Conservation (phyloP, 1,140 invertebrate species). For the Drosophila carrolli region DNA sequence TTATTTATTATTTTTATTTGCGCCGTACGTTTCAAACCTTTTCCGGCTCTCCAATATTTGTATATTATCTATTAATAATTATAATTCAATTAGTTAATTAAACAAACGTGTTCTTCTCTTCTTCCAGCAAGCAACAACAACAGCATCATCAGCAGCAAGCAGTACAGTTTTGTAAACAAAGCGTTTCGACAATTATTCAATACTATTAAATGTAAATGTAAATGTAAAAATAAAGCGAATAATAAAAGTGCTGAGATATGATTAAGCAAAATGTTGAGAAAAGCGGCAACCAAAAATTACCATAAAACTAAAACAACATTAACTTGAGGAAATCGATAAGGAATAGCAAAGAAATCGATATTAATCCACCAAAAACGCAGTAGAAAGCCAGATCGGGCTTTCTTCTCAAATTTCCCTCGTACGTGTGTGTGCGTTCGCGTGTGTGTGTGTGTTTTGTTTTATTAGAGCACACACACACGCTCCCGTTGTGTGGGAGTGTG, state of each 20-base stretch:
- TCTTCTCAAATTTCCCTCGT: conserved; percentile 27
- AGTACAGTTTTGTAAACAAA: conserved; percentile 36
- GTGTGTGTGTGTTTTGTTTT: conserved; percentile 44
- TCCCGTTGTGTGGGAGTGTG: conserved; percentile 18
- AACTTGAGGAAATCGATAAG: conserved; percentile 25
- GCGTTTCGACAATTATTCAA: conserved; percentile 33
- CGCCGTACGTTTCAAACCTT: conserved; percentile 21
- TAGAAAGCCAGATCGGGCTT: conserved; percentile 12
- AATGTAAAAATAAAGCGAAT: not conserved
- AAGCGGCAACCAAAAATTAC: conserved; percentile 27
- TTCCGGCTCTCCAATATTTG: conserved; percentile 4
- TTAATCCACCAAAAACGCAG: not conserved
- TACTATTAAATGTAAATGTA: conserved; percentile 11
- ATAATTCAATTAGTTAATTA: conserved; percentile 43
- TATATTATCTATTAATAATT: conserved; percentile 27
- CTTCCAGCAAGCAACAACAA: conserved; percentile 24
- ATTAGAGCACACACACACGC: conserved; percentile 53
- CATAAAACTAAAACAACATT: conserved; percentile 33
- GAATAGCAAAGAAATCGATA: conserved; percentile 11
- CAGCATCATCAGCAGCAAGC: conserved; percentile 8
- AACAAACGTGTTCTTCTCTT: conserved; percentile 20
- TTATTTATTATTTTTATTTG: conserved; percentile 52
- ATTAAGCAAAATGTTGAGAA: conserved; percentile 39
- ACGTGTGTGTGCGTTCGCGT: conserved; percentile 23
- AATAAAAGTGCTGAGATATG: conserved; percentile 3